A percentile compares a stretch with the other conserved stretches of the same genome.
These are phyloP conservation scores for Beaufortia kweichowensis DNA, from an alignment of 2,113 vertebrate species.

Conservation along the genomic window DNA sequence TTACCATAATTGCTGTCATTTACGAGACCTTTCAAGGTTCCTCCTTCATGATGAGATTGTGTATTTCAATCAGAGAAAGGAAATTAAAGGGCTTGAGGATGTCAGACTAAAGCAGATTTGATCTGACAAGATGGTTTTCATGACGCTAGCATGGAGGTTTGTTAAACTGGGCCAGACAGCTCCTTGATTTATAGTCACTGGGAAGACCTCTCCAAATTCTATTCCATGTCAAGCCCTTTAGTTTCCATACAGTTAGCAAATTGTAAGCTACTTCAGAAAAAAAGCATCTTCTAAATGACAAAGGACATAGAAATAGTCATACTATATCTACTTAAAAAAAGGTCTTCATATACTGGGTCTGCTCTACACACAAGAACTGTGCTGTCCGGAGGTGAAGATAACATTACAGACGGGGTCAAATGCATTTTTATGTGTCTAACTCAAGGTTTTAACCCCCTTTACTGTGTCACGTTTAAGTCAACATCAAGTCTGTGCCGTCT, in stretches of 20 bases:
- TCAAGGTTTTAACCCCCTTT: not conserved
- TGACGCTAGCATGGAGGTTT: not conserved
- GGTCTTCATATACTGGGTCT: not conserved
- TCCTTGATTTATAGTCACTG: conserved; percentile 50
- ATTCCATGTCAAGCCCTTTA: conserved; percentile 48
- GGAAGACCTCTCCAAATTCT: conserved; percentile 41
- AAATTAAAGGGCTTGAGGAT: conserved; percentile 47
- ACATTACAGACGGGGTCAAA: not conserved
- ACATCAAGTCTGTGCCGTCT: conserved; percentile 33
- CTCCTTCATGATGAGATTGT: conserved; percentile 36
- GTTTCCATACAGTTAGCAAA: not conserved
- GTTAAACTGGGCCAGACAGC: conserved; percentile 20
- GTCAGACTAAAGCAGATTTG: conserved; percentile 40
- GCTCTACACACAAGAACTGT: not conserved
- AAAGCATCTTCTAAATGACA: too few relatives aligned
- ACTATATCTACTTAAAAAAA: not conserved
- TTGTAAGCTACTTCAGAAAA: too few relatives aligned
- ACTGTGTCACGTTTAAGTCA: not conserved
- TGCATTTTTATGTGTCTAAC: not conserved
- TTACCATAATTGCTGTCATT: conserved; percentile 49
- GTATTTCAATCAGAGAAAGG: conserved; percentile 47
- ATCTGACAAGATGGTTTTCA: conserved; percentile 39
- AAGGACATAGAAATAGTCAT: not conserved
- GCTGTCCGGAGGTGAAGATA: not conserved
- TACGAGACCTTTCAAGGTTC: conserved; percentile 28